These are phyloP conservation scores for Actenoides hombroni DNA, from an alignment of 2,113 vertebrate genomes.

Conservation along the genomic window DNA sequence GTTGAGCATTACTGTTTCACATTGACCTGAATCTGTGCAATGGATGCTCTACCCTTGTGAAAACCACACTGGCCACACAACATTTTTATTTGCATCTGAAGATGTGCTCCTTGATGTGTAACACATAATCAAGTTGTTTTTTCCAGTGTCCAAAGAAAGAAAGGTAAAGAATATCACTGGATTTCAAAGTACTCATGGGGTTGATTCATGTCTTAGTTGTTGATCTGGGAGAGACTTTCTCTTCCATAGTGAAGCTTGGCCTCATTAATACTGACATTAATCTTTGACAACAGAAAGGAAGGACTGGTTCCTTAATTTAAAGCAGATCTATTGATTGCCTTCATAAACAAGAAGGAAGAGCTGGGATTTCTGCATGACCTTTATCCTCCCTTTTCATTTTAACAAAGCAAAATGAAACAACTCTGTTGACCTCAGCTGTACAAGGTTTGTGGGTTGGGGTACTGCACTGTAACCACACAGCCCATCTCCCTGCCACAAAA, in stretches of 20 bases:
- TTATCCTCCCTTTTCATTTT: background rate
- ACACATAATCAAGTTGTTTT: background rate
- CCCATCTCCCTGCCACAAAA: background rate
- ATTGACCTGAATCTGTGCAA: background rate
- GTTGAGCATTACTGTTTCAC: background rate
- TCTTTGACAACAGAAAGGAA: conserved; percentile 7
- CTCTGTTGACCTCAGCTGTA: background rate
- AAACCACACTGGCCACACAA: background rate
- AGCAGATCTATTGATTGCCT: conserved; percentile 16
- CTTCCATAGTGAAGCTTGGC: conserved; percentile 18
- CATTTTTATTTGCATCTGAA: background rate
- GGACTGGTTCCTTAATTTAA: conserved; percentile 3
- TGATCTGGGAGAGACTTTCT: background rate
- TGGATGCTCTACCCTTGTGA: background rate
- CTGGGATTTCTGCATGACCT: background rate
- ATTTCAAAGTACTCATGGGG: background rate
- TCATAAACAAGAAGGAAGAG: conserved; percentile 28
- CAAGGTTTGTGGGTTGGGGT: background rate
- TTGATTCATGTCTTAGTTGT: background rate
- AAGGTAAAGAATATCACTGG: background rate
- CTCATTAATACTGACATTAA: conserved; percentile 33
- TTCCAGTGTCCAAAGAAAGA: background rate
- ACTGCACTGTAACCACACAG: background rate
- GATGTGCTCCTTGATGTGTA: background rate
- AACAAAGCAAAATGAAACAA: background rate